These are phyloP conservation scores for Polyommatus icarus DNA, from an alignment of 2,888 invertebrate species.

Conservation along the genomic window DNA sequence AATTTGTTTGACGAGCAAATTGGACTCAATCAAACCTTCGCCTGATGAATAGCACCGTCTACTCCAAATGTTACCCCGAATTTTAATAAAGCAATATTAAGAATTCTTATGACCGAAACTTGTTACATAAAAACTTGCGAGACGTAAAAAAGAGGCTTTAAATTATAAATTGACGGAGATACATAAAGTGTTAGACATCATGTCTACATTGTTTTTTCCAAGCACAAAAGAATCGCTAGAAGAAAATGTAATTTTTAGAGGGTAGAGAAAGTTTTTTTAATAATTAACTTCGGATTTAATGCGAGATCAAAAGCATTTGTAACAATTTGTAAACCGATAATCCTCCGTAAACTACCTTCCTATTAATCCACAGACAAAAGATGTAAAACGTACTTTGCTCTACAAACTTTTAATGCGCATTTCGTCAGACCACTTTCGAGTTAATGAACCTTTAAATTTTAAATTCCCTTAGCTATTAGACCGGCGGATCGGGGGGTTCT, in stretches of 20 bases:
- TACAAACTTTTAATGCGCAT: conserved; percentile 53
- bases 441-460: conserved; percentile 48
- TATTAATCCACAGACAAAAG: conserved; percentile 47
- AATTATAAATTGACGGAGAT: not conserved
- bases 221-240: not conserved
- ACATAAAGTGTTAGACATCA: conserved; percentile 8
- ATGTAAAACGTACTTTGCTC: conserved; percentile 41
- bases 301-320: not conserved
- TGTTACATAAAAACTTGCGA: conserved; percentile 3
- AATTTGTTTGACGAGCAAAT: conserved; percentile 54
- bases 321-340: not conserved
- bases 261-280: not conserved
- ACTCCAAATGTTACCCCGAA: conserved; percentile 43
- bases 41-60: conserved; percentile 40
- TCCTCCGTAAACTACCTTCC: conserved; percentile 34
- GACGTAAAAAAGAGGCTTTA: conserved; percentile 3
- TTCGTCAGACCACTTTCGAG: conserved; percentile 46
- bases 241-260: not conserved
- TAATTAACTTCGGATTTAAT: not conserved
- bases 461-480: conserved; percentile 30
- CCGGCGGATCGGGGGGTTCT: conserved; percentile 25
- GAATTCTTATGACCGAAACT: conserved; percentile 15
- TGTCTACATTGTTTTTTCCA: not conserved
- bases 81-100: conserved; percentile 29
- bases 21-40: conserved; percentile 44